Base-by-base conservation (phyloP, 1,140 invertebrate genomes). In the Wiebesia pumilae region DNA sequence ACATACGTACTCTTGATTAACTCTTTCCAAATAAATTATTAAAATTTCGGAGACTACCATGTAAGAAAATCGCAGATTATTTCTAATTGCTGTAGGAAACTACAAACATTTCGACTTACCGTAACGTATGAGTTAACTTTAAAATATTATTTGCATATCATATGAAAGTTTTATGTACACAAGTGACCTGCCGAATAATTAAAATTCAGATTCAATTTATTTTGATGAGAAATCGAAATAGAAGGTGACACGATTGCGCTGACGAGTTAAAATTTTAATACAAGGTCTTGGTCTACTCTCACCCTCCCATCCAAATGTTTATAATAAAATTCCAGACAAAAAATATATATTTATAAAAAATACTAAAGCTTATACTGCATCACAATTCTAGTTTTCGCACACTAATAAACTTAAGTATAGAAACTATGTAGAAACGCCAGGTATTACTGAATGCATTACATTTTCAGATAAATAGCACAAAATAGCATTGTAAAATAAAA, bases 251-350 rank as follows among this genome's bases (percentile, higher is more conserved):
- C 19, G 19, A 4, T 62, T 27, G 21, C 14, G 24, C 27, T 27
- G 4, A 27, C 21, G 14, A 62, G 4, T 3, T 62, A 27, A 62
- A 62, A 27, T 62, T 62, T 62, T 62, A 10, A 14, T 14, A 58
- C 6, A 75, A 75, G 71, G 71, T 43, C 71, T 43, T 75, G 71
- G 38, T 75, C 71, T 75, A 19, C 24, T n/a, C 24, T 75, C 38
- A 43, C 27, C 38, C 9, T 33, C 35, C 33, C 24, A 12, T 19
- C 10, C 1, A 69, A 69, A 33, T n/a, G 21, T 30, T 67, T 30
- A n/a, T n/a, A n/a, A 3, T 67, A 30, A 67, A 47, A 7, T 47
- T 14, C 14, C 43, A 3, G n/a, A 69, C 67, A 69, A 35, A 35
- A 69, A 16, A 3, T 10, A 35, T 3, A 7, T 47, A 47, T 38